A percentile compares a stretch with the other conserved stretches of the same genome.
Evolutionary conservation across 2,113 vertebrate genomes (phyloP).

Genomic region (Bufo bufo): DNA sequence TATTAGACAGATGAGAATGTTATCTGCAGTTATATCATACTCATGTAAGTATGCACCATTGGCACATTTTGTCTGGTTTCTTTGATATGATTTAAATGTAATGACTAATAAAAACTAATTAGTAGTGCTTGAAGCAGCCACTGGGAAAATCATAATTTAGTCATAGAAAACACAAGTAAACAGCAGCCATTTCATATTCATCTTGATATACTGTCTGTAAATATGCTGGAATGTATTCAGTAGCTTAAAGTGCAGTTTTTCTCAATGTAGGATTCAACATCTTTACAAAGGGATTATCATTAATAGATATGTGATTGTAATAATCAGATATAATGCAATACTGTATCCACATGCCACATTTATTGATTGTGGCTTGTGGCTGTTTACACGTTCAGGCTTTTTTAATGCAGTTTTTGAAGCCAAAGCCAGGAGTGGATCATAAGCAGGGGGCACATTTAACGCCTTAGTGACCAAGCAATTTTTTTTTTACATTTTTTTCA

Average conservation of each 20-base stretch:
- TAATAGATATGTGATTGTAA: background rate
- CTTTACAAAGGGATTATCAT: background rate
- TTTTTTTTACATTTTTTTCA: no score
- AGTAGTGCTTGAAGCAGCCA: constrained; percentile 1
- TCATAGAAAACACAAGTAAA: background rate
- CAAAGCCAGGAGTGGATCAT: no score
- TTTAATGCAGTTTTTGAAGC: no score
- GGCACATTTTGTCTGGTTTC: constrained; percentile 19
- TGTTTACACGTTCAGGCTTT: no score
- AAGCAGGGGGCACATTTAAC: no score
- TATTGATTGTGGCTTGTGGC: no score
- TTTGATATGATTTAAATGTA: constrained; percentile 33
- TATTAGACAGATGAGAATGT: background rate
- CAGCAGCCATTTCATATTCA: background rate
- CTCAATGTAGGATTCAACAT: background rate
- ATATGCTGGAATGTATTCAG: background rate
- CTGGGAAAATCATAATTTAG: constrained; percentile 1
- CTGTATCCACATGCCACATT: no score
- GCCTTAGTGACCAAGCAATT: no score
- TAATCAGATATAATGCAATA: no score
- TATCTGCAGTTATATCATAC: constrained; percentile 25
- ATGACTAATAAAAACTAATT: constrained; percentile 39
- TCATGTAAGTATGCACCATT: background rate
- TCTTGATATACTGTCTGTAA: background rate
- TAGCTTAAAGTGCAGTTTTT: background rate